A percentile compares a stretch with the other conserved stretches of the same genome.
Evolutionary conservation across 2,113 vertebrate species (phyloP).

Genomic region (Stigmatopora nigra): DNA sequence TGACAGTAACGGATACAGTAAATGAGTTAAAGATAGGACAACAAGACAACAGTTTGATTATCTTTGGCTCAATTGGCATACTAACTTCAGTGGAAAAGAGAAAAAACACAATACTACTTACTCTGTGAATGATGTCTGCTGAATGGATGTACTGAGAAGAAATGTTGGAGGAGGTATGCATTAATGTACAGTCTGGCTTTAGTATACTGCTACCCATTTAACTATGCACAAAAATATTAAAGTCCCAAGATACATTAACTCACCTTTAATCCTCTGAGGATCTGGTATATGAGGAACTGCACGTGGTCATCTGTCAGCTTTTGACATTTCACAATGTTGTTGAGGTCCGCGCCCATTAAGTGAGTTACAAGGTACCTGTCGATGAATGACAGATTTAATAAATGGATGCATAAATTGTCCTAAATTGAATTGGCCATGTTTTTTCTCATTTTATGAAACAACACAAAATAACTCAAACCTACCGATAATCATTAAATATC

Average conservation of each 20-base stretch:
- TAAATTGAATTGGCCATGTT: conserved; percentile 30
- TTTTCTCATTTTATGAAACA: conserved; percentile 37
- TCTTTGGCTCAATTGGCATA: neutral
- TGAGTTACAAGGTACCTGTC: conserved; percentile 94
- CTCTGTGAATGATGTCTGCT: conserved; percentile 96
- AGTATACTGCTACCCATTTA: too few relatives aligned
- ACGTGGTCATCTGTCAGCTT: conserved; percentile 97
- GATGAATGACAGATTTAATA: conserved; percentile 14
- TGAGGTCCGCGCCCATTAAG: conserved; percentile 97
- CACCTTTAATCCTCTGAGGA: conserved; percentile 95
- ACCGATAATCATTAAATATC: too few relatives aligned
- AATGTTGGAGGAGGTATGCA: conserved; percentile 16
- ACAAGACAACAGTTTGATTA: conserved; percentile 11
- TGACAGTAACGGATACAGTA: too few relatives aligned
- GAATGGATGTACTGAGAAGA: conserved; percentile 92
- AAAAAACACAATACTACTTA: conserved; percentile 65
- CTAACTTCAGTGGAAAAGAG: neutral
- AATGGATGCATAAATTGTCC: conserved; percentile 4
- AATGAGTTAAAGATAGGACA: neutral
- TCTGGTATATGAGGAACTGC: conserved; percentile 98
- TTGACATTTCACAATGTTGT: conserved; percentile 99
- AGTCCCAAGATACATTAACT: neutral
- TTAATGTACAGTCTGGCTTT: conserved; percentile 1
- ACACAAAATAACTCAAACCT: neutral
- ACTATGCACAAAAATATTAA: neutral